A percentile compares a stretch with the other conserved stretches of the same genome.
Evolutionary conservation across 2,888 invertebrate genomes (phyloP).

Genomic region (Sarcophaga subvicina): DNA sequence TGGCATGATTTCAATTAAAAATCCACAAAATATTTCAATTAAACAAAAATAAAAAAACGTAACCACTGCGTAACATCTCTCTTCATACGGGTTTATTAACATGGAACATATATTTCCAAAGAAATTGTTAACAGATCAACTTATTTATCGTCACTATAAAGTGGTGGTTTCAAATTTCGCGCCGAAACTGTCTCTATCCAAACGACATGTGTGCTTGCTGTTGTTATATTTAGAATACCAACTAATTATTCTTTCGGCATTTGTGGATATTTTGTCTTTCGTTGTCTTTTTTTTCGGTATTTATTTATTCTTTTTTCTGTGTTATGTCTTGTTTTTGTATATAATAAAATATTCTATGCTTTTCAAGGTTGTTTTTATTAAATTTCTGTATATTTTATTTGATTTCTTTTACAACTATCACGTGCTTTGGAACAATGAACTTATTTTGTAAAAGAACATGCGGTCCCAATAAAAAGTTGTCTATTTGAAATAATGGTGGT

Average conservation of each 20-base stretch:
- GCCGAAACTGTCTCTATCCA: constrained; percentile 8
- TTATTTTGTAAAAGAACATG: background rate
- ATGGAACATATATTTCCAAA: background rate
- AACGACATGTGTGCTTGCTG: background rate
- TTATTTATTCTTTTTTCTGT: background rate
- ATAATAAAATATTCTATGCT: background rate
- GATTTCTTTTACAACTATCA: background rate
- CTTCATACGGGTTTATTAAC: background rate
- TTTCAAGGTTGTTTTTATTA: constrained; percentile 2
- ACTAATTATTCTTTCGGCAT: background rate
- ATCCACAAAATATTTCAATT: constrained; percentile 10
- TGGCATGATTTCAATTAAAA: constrained; percentile 50
- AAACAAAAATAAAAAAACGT: constrained; percentile 30
- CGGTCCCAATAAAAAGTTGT: background rate
- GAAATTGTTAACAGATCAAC: background rate
- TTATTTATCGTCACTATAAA: background rate
- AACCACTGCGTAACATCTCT: background rate
- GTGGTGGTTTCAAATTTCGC: background rate
- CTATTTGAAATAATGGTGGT: background rate
- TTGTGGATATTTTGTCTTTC: background rate
- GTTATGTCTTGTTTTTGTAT: background rate
- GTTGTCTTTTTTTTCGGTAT: background rate
- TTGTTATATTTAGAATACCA: no score
- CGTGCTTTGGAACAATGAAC: constrained; percentile 1
- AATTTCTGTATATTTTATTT: background rate